Evolutionary conservation across 2,797 vertebrate species (phyloP).

Genomic region (Mormyrops boulengeri): DNA sequence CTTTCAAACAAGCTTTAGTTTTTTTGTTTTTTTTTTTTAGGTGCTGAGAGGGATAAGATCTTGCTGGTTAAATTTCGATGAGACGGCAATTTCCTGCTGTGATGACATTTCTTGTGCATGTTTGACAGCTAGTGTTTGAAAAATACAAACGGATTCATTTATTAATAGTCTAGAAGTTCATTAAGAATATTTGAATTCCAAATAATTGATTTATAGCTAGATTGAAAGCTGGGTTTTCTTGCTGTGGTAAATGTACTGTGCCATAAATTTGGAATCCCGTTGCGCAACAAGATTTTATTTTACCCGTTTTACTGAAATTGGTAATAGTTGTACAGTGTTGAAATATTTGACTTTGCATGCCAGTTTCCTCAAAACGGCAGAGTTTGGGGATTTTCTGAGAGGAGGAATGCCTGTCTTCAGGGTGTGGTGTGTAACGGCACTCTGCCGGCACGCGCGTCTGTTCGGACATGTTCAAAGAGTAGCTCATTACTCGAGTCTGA

Average conservation of each 20-base stretch:
- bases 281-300: not conserved
- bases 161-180: not conserved
- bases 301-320: not conserved
- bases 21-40: not conserved
- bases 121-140: not conserved
- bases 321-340: not conserved
- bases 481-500: slow-evolving; percentile 22
- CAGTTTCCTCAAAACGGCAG: not conserved
- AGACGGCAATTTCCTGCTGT: not conserved
- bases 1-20: not conserved
- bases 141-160: not conserved
- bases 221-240: not conserved
- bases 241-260: not conserved
- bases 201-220: not conserved
- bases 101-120: not conserved
- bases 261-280: not conserved
- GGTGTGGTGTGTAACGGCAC: slow-evolving; percentile 53
- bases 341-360: not conserved
- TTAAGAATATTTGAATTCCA: not conserved
- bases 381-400: not conserved
- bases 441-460: slow-evolving; percentile 14
- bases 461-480: slow-evolving; percentile 56
- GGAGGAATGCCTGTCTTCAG: slow-evolving; percentile 20
- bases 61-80: not conserved
- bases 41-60: not conserved